Evolutionary conservation across 1,140 invertebrate species (phyloP), one percentile per base, ranked within the genome.

Genomic region (Eciton burchellii): DNA sequence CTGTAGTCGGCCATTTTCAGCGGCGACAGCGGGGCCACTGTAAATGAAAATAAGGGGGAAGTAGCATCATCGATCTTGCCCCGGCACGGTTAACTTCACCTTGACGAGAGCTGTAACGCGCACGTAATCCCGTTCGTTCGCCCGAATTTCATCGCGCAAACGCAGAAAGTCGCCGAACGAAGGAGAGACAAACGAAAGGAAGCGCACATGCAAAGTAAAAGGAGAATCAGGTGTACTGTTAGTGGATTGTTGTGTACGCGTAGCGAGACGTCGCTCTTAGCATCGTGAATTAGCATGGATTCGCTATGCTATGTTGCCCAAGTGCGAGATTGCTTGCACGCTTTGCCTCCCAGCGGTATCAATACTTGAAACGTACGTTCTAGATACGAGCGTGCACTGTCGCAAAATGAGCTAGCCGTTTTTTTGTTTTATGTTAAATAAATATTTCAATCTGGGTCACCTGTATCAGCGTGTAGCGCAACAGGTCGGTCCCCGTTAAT

Each of bases 21-120:
- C 81, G 96, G 96, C 79, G 96, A 96, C 83, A 96, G 93, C 41
- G 96, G 96, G 87, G 96, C 96, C 93, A 96, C 96, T 96, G 95
- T 82, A 94, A 95, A 93, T 88, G 57, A 90, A 89, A 90, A 91
- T 81, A 72, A 85, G 77, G 35, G 77, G 54, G 85, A 85, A 65
- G 45, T 87, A 84, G 71, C 77, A 81, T 65, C 65, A 43, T 60
- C 41, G 9, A 41, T 43, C 21, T 59, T 16, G 35, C 14, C 35
- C 49, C 8, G 35, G 9, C 12, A 65, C 71, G 16, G 16, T 79
- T 49, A 56, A 79, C 71, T 68, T 79, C 72, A 60, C 62, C n/a
- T 52, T 60, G 57, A 85, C n/a, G 68, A 54, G 82, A 72, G 59
- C 76, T 76, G 57, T 45, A 74, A 79, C 49, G 74, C 60, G 81